Evolutionary conservation across 2,113 vertebrate genomes (phyloP).

Genomic region (Myrmecobius fasciatus): DNA sequence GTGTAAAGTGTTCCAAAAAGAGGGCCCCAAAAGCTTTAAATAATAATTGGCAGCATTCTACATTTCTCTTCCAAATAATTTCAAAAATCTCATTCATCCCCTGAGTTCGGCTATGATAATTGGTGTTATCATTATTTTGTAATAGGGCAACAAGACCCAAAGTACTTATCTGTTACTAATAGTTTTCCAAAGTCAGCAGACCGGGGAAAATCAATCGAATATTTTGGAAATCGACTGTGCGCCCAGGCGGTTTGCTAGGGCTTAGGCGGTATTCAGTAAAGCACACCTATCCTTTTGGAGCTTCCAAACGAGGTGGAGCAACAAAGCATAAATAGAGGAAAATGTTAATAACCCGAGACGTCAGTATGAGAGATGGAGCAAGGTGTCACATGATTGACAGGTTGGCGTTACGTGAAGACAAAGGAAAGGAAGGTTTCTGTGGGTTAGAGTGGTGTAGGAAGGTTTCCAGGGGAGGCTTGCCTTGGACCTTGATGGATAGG

Average conservation of each 20-base stretch:
- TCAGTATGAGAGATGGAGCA: not conserved
- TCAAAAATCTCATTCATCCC: slow-evolving; percentile 27
- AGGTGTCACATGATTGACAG: no score
- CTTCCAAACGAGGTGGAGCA: not conserved
- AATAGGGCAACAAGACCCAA: not conserved
- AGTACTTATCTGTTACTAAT: not conserved
- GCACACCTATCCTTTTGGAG: not conserved
- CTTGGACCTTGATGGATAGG: not conserved
- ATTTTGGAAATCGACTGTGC: not conserved
- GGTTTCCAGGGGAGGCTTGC: not conserved
- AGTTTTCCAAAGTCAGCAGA: slow-evolving; percentile 2
- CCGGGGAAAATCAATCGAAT: not conserved
- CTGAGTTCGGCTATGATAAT: not conserved
- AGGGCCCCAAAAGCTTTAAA: slow-evolving; percentile 24
- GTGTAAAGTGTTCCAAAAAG: slow-evolving; percentile 2
- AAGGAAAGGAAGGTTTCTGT: not conserved
- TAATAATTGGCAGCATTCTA: not conserved
- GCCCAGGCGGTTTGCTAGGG: not conserved
- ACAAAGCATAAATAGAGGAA: not conserved
- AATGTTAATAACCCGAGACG: not conserved
- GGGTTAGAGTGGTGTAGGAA: not conserved
- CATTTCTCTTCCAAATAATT: not conserved
- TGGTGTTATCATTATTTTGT: not conserved
- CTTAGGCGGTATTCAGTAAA: not conserved
- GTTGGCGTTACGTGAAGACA: not conserved